phyloP scores from a whole-genome alignment of 2,888 invertebrate species.

The Hololepta plana region DNA sequence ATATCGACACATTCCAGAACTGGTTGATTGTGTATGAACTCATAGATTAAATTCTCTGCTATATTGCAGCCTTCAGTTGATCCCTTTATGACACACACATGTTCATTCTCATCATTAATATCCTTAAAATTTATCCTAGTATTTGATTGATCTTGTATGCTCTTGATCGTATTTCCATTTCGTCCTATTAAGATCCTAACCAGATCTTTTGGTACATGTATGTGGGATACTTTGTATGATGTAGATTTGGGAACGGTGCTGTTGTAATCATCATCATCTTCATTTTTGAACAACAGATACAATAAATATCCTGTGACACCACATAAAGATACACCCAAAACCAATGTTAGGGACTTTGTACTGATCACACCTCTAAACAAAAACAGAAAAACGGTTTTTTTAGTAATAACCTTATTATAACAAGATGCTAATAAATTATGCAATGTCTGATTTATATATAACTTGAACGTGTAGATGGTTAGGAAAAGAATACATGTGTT shows the following conservation, averaged over 20 bases:
- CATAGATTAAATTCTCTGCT: constrained; percentile 54
- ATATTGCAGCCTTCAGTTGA: constrained; percentile 42
- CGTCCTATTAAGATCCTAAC: constrained; percentile 54
- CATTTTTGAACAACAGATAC: constrained; percentile 47
- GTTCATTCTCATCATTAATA: constrained; percentile 34
- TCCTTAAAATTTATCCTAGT: constrained; percentile 38
- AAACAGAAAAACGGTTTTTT: constrained; percentile 2
- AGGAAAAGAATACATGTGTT: no score
- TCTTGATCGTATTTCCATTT: constrained; percentile 56
- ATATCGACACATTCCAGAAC: constrained; percentile 46
- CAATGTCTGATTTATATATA: no score
- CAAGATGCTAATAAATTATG: no score
- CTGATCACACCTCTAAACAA: constrained; percentile 14
- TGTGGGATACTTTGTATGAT: constrained; percentile 32
- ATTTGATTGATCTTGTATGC: constrained; percentile 53
- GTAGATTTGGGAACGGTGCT: constrained; percentile 16
- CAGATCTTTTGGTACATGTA: constrained; percentile 41
- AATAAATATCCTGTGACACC: constrained; percentile 50
- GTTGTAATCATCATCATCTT: constrained; percentile 29
- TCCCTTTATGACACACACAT: constrained; percentile 57
- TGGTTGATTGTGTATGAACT: constrained; percentile 49
- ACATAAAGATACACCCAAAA: constrained; percentile 47
- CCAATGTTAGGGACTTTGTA: constrained; percentile 27
- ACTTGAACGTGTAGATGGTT: no score
- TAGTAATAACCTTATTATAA: neutral